phyloP scores from a whole-genome alignment of 2,888 invertebrate species.

The Morpho deidamia region DNA sequence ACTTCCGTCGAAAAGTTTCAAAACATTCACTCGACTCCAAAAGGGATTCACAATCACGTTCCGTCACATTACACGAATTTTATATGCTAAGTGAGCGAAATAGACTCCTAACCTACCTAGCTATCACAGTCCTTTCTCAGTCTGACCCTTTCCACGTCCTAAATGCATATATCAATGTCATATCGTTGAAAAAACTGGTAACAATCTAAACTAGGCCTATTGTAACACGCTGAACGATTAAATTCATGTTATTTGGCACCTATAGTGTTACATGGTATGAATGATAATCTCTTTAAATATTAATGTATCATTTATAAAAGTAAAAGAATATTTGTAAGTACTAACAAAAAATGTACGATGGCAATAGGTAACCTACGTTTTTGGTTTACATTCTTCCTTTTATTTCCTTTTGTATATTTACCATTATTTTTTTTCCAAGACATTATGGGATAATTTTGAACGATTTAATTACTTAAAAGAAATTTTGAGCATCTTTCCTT shows the following conservation, averaged over 20 bases:
- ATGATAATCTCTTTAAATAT: slow-evolving; percentile 42
- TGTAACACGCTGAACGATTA: slow-evolving; percentile 47
- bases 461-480: slow-evolving; percentile 42
- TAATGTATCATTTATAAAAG: slow-evolving; percentile 39
- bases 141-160: slow-evolving; percentile 74
- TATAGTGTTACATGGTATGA: slow-evolving; percentile 46
- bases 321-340: slow-evolving; percentile 51
- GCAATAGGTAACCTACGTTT: slow-evolving; percentile 75
- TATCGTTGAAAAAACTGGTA: slow-evolving; percentile 70
- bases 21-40: slow-evolving; percentile 51
- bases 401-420: slow-evolving; percentile 29
- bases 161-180: slow-evolving; percentile 71
- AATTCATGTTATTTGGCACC: slow-evolving; percentile 71
- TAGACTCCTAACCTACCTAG: slow-evolving; percentile 71
- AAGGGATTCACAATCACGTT: slow-evolving; percentile 42
- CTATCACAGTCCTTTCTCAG: slow-evolving; percentile 79
- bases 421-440: slow-evolving; percentile 32
- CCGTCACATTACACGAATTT: slow-evolving; percentile 51
- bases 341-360: slow-evolving; percentile 57
- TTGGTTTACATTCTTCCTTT: slow-evolving; percentile 64
- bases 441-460: slow-evolving; percentile 19
- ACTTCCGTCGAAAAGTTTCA: slow-evolving; percentile 24
- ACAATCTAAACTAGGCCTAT: slow-evolving; percentile 71
- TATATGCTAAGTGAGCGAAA: slow-evolving; percentile 72
- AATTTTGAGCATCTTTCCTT: slow-evolving; percentile 67